A percentile compares a stretch with the other conserved stretches of the same genome.
phyloP scores from a whole-genome alignment of 1,140 invertebrate genomes.

The Papilio xuthus region DNA sequence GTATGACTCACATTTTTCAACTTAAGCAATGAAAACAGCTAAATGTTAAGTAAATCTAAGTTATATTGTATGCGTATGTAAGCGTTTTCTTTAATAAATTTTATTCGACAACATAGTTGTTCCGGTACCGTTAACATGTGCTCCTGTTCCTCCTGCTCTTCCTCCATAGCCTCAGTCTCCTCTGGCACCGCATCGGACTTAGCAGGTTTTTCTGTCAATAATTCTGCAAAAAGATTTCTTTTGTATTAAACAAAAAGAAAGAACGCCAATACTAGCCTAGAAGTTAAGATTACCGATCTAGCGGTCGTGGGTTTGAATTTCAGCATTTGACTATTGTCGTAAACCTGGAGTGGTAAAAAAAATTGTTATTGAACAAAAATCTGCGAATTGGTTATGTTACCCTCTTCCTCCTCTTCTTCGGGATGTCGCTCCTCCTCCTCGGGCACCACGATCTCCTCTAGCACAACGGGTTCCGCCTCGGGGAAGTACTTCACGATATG shows the following conservation, averaged over 20 bases:
- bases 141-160: constrained; percentile 71
- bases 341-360: too few species aligned
- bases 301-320: too few species aligned
- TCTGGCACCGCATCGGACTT: constrained; percentile 34
- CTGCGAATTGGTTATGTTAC: constrained; percentile 45
- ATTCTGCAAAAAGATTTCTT: neutral
- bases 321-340: too few species aligned
- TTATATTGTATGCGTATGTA: neutral
- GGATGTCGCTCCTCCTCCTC: constrained; percentile 57
- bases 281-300: too few species aligned
- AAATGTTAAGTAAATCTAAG: neutral
- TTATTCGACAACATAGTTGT: neutral
- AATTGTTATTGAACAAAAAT: too few species aligned
- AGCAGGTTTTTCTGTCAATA: neutral
- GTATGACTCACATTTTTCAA: neutral
- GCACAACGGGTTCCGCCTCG: constrained; percentile 69
- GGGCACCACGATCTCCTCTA: constrained; percentile 70
- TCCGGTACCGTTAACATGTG: constrained; percentile 61
- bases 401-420: constrained; percentile 60
- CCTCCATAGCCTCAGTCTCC: constrained; percentile 52
- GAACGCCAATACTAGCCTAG: too few species aligned
- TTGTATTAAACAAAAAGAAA: too few species aligned
- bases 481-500: constrained; percentile 71
- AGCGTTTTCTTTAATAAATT: neutral
- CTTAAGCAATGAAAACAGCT: neutral